Conservation (phyloP, 1,140 invertebrate species). For the Neuroterus valhalla region DNA sequence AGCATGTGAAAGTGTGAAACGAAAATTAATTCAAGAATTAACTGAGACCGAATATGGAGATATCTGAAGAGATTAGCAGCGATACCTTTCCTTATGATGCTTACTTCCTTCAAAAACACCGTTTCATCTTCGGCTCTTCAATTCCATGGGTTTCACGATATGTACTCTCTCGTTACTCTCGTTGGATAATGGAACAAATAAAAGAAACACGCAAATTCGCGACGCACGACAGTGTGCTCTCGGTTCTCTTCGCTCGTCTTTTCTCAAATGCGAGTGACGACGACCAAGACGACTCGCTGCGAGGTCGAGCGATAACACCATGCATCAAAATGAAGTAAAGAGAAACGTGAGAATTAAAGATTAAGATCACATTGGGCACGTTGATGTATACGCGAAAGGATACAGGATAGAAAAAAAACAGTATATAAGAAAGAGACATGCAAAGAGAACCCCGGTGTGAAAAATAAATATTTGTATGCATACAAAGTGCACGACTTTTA, state of each 20-base stretch:
- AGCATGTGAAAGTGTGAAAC: constrained; percentile 8
- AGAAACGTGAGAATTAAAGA: constrained; percentile 65
- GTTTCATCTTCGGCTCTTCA: constrained; percentile 49
- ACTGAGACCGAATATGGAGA: constrained; percentile 21
- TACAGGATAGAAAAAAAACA: constrained; percentile 60
- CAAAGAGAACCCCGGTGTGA: constrained; percentile 64
- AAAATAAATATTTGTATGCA: constrained; percentile 41
- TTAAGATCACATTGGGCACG: constrained; percentile 64
- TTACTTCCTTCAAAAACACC: constrained; percentile 48
- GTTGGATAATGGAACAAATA: constrained; percentile 29
- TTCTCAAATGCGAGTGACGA: constrained; percentile 47
- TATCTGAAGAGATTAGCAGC: constrained; percentile 31
- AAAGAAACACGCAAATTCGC: constrained; percentile 42
- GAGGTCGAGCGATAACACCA: constrained; percentile 57
- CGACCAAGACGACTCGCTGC: constrained; percentile 49
- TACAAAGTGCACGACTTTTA: constrained; percentile 49
- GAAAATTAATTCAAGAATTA: constrained; percentile 35
- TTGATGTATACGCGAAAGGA: constrained; percentile 64
- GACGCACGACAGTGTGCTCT: constrained; percentile 41
- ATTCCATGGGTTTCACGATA: constrained; percentile 48
- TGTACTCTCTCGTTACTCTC: constrained; percentile 44
- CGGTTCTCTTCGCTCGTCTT: constrained; percentile 52
- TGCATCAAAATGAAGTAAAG: constrained; percentile 65
- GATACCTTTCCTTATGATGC: constrained; percentile 47
- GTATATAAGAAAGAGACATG: constrained; percentile 60